phyloP scores from a whole-genome alignment of 1,140 invertebrate genomes.

The Oscheius sp. region DNA sequence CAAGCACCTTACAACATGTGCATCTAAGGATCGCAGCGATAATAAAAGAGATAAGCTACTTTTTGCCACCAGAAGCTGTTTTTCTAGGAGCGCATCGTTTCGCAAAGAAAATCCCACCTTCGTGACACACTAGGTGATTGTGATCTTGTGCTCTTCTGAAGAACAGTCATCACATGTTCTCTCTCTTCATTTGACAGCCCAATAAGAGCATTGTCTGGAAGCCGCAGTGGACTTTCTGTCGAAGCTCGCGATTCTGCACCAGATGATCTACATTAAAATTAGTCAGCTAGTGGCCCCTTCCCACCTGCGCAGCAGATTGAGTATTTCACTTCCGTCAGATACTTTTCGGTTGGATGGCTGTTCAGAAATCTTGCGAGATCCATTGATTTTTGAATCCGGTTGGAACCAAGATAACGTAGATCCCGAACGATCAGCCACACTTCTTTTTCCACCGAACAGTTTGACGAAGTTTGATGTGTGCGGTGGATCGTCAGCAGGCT shows the following conservation, averaged over 20 bases:
- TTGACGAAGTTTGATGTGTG: no score
- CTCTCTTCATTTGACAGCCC: conserved; percentile 34
- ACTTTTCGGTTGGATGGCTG: not conserved
- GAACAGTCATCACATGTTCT: conserved; percentile 33
- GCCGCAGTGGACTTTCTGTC: conserved; percentile 25
- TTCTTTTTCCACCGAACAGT: not conserved
- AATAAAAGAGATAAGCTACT: no score
- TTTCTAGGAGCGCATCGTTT: no score
- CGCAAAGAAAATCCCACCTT: conserved; percentile 19
- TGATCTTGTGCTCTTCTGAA: conserved; percentile 23
- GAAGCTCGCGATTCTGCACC: conserved; percentile 35
- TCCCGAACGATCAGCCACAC: conserved; percentile 5
- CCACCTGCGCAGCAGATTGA: conserved; percentile 34
- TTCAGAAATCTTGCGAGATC: not conserved
- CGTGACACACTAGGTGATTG: conserved; percentile 30
- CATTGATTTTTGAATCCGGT: not conserved
- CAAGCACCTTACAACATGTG: no score
- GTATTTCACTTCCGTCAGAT: conserved; percentile 28
- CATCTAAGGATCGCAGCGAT: no score
- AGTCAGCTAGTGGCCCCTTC: not conserved
- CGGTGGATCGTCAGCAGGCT: no score
- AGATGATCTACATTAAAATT: conserved; percentile 16
- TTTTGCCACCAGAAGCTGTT: no score
- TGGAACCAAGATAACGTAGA: conserved; percentile 24
- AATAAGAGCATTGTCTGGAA: conserved; percentile 36